Evolutionary conservation across 2,113 vertebrate species (phyloP), one percentile per base, ranked within the genome.

Genomic region (Hydrolagus affinis): DNA sequence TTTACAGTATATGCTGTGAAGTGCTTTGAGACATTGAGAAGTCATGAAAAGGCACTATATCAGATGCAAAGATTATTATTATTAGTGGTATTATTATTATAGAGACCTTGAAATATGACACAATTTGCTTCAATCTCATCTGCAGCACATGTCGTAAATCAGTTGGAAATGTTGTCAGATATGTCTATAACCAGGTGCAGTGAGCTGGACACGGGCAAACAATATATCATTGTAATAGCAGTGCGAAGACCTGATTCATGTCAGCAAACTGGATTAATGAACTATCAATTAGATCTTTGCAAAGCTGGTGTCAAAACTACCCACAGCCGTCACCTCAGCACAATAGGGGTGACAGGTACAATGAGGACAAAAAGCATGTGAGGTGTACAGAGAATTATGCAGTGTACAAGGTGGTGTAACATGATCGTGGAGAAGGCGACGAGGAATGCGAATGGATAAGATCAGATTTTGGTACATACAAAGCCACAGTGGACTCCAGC

Each of bases 211-310:
- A 11, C 11, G 32, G 32, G 30, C 1, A 44, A 75, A 75, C 73
- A 75, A 75, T 66, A 83, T 30, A 30, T 83, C 62, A 66, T 21
- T 64, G 32, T 83, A 68, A 83, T 68, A 68, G 32, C 78, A 83
- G 60, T 28, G 19, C 30, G 32, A 83, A 64, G 30, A 83, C 78
- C 44, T 21, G 59, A 83, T 28, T 56, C 56, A 30, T 17, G 28
- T 83, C 28, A n/a, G 60, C 78, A 68, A 28, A 32, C 21, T 64
- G 78, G 78, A 66, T 64, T 8, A 83, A 32, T 4, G 28, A 64
- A 32, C 8, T 66, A 83, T 83, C 78, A 60, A 62, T 78, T n/a
- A 78, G 19, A 62, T 11, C 21, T 66, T 32, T 21, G 11, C 62
- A 83, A 28, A 62, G 62, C 66, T 83, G 25, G 59, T 80, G 77